Percentiles rank a stretch among this genome's conserved stretches.
phyloP scores from a whole-genome alignment of 2,888 invertebrate genomes.

The Ischnura elegans region DNA sequence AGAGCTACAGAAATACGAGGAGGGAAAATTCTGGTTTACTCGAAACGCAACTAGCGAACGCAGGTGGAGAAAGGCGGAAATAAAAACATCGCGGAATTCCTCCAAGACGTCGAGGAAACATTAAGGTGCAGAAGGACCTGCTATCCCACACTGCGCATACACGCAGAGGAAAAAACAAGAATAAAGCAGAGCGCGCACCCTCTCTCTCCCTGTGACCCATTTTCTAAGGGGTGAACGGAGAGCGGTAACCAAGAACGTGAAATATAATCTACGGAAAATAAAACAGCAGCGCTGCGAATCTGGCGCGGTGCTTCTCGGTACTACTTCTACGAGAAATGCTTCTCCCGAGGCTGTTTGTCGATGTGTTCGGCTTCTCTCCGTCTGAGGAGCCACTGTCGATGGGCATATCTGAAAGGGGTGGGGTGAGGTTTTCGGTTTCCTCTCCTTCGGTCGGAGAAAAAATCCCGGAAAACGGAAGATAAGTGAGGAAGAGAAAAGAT shows the following conservation, averaged over 20 bases:
- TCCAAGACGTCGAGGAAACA: no score
- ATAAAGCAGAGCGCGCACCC: no score
- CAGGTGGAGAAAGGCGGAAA: no score
- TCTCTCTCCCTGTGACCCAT: neutral
- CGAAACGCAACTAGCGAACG: no score
- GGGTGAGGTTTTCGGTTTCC: neutral
- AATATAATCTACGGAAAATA: constrained; percentile 9
- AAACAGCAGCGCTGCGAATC: neutral
- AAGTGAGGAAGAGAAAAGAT: neutral
- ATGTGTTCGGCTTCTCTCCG: neutral
- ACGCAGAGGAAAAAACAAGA: no score
- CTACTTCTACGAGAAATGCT: neutral
- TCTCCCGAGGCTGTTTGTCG: neutral
- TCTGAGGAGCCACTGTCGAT: no score
- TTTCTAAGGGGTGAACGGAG: constrained; percentile 17
- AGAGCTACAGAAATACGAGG: no score
- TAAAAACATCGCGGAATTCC: no score
- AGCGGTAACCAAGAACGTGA: neutral
- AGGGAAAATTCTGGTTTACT: no score
- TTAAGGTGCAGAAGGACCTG: neutral
- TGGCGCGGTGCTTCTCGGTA: neutral
- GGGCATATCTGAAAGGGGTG: neutral
- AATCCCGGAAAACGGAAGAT: neutral
- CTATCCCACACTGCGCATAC: neutral
- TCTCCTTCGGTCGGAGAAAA: neutral